Conservation (phyloP, 2,797 vertebrate genomes). For the Helostoma temminkii region DNA sequence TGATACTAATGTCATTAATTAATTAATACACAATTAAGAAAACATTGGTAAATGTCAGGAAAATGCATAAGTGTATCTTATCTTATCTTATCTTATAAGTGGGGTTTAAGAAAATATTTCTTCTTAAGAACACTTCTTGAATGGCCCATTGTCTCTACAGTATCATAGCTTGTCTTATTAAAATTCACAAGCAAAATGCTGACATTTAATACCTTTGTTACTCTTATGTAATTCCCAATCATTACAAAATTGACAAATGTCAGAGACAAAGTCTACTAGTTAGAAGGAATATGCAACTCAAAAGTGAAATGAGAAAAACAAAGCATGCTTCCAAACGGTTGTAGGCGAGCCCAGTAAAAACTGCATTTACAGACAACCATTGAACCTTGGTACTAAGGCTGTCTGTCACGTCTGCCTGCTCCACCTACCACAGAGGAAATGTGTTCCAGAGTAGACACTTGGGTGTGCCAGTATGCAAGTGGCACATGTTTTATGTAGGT, state of each 20-base stretch:
- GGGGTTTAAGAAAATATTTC: no score
- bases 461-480: background rate
- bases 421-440: background rate
- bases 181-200: background rate
- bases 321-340: no score
- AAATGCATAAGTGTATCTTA: no score
- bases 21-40: no score
- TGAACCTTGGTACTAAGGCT: constrained; percentile 18
- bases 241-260: background rate
- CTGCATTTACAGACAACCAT: background rate
- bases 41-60: no score
- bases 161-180: background rate
- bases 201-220: background rate
- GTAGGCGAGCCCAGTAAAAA: background rate
- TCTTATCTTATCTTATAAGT: no score
- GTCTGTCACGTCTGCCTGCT: constrained; percentile 12
- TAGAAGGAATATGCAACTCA: no score
- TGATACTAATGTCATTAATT: no score
- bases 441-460: background rate
- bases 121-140: no score
- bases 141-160: background rate
- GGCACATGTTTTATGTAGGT: background rate
- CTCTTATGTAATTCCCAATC: no score
- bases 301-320: no score
- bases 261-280: background rate